Conservation (phyloP, 2,888 invertebrate genomes). For the Conchocele bisecta region DNA sequence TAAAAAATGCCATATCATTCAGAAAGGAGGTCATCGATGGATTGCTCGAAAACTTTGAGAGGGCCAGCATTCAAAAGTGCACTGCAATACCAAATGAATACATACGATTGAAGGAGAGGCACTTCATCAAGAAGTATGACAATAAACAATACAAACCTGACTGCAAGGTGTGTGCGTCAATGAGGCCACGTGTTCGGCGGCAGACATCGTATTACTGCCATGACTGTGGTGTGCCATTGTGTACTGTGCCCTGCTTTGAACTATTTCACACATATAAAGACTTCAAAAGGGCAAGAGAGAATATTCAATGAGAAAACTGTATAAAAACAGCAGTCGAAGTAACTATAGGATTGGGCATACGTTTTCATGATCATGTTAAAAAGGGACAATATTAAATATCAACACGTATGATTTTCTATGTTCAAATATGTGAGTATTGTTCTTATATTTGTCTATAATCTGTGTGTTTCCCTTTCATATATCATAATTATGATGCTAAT, state of each 20-base stretch:
- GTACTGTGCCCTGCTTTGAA: conserved; percentile 1
- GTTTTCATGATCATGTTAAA: too few species aligned
- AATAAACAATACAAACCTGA: neutral
- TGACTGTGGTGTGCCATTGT: neutral
- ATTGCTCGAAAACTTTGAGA: conserved; percentile 6
- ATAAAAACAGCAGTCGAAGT: neutral
- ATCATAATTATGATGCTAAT: neutral
- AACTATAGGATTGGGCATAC: too few species aligned
- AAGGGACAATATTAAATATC: too few species aligned
- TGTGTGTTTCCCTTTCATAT: neutral
- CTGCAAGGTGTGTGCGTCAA: neutral
- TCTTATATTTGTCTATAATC: neutral
- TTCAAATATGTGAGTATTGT: too few species aligned
- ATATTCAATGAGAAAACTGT: neutral
- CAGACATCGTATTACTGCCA: neutral
- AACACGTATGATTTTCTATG: too few species aligned
- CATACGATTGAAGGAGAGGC: conserved; percentile 1
- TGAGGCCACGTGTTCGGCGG: neutral
- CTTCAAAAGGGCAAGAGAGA: neutral
- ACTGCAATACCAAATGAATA: neutral
- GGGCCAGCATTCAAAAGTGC: neutral
- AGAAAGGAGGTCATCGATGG: conserved; percentile 10
- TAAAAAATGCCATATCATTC: neutral
- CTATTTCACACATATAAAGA: conserved; percentile 1
- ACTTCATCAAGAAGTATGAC: neutral